Conservation (phyloP, 2,113 vertebrate species). For the Cyanistes caeruleus region DNA sequence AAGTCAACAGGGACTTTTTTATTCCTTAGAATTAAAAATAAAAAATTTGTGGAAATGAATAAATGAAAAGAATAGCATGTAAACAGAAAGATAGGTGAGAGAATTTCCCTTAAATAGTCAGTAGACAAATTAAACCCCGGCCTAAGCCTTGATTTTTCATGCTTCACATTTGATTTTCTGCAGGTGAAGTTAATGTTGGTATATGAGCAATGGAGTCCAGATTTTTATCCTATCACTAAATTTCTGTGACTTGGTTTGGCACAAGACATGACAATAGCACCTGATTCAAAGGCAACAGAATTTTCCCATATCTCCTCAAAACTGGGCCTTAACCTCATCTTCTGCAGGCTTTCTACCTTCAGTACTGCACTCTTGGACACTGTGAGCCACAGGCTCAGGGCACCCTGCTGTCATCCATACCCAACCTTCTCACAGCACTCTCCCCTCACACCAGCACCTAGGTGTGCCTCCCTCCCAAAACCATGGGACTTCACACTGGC, state of each 20-base stretch:
- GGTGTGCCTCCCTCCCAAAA: not conserved
- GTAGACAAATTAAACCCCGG: not conserved
- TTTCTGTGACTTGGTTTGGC: not conserved
- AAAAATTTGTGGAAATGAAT: not conserved
- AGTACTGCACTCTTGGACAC: not conserved
- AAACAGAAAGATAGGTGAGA: not conserved
- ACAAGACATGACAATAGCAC: not conserved
- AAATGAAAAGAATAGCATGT: not conserved
- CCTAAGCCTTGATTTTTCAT: not conserved
- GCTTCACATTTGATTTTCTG: not conserved
- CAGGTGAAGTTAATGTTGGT: not conserved
- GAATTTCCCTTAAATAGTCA: not conserved
- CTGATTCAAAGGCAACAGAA: not conserved
- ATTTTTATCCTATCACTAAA: not conserved
- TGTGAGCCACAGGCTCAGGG: fast-evolving
- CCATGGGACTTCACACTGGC: not conserved
- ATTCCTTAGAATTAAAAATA: not conserved
- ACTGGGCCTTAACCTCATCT: not conserved
- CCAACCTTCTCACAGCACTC: not conserved
- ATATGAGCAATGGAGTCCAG: not conserved
- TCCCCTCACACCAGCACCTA: not conserved
- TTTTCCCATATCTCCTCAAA: not conserved
- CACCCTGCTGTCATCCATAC: fast-evolving
- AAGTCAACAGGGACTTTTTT: not conserved
- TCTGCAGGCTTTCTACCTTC: not conserved